Base-by-base conservation (phyloP, 2,888 invertebrate species). In the Neuroscelio doddi region DNA sequence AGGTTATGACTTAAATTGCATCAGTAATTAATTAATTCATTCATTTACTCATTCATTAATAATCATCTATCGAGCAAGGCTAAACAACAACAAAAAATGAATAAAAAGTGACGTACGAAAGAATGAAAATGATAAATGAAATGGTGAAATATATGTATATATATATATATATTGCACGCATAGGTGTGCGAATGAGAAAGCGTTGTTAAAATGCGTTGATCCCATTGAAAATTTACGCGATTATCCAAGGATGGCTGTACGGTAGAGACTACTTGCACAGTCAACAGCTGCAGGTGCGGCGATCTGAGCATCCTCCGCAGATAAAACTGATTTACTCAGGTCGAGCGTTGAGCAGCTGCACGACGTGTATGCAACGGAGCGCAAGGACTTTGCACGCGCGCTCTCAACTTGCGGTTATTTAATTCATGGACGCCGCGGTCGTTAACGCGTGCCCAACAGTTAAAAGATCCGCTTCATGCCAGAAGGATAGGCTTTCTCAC, bases 401-500 rank as follows among this genome's bases (percentile, higher is more conserved):
- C 15, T 17, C 9, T 8, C 38, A 1, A 16, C 55, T 26, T 34
- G 57, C 64, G 65, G 71, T 71, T 70, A 72, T 72, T 72, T 72
- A 68, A 72, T 72, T 72, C 71, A 72, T 66, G 68, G 57, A 67
- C 70, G 30, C 68, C 68, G 70, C 66, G 63, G 68, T 72, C 68
- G 68, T 72, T 69, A 70, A 68, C 72, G 67, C 72, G 72, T 71
- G 72, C 71, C 71, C 68, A 69, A 66, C 56, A 53, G 64, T 51
- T 63, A 56, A 51, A 56, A 63, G 50, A 62, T 39, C 42, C 47
- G 46, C 53, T 41, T n/a, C n/a, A n/a, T 45, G 36, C 24, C 26
- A 3, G 49, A 15, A 49, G 27, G 16, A 44, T 2, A 10, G 32
- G 32, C 8, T 8, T 32, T 8, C 1, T 9, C 10, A 5, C 21